phyloP scores from a whole-genome alignment of 30 jellyfish, hydroid and myxozoan genomes.

The Hydractinia echinata region DNA sequence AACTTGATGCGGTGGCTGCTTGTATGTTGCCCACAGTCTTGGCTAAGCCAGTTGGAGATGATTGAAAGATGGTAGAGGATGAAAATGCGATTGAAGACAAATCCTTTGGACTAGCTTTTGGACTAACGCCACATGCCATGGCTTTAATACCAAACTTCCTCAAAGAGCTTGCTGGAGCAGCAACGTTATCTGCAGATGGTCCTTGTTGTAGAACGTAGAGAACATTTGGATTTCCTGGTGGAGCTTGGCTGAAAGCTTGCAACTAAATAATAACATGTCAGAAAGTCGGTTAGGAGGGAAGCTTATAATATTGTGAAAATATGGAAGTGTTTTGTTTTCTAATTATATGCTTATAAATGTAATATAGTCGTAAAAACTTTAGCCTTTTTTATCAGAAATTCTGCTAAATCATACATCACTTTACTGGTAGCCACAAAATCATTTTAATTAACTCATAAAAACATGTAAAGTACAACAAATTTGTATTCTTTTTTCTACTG shows the following conservation, averaged over 20 bases:
- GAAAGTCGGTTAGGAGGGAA: background rate
- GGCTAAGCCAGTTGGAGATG: constrained; percentile 55
- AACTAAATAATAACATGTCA: constrained; percentile 20
- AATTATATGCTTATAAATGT: too few relatives aligned
- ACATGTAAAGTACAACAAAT: background rate
- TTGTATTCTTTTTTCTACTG: background rate
- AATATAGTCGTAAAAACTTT: too few relatives aligned
- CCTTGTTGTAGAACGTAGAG: constrained; percentile 66
- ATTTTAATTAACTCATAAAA: background rate
- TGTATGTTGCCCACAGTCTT: constrained; percentile 47
- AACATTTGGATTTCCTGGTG: constrained; percentile 92
- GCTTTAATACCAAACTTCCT: constrained; percentile 84
- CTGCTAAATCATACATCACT: too few relatives aligned
- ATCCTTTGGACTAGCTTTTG: constrained; percentile 67
- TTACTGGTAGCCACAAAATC: background rate
- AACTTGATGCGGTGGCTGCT: constrained; percentile 67
- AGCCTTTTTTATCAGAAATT: too few relatives aligned
- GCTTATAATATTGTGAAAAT: background rate
- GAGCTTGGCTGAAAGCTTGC: constrained; percentile 74
- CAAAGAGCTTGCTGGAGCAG: constrained; percentile 59
- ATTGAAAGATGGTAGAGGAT: constrained; percentile 51
- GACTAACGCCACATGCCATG: constrained; percentile 73
- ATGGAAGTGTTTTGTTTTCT: too few relatives aligned
- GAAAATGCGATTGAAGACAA: constrained; percentile 62
- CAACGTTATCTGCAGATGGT: constrained; percentile 75